Base-by-base conservation (phyloP, 1,140 invertebrate genomes). In the Dendroctonus ponderosae region DNA sequence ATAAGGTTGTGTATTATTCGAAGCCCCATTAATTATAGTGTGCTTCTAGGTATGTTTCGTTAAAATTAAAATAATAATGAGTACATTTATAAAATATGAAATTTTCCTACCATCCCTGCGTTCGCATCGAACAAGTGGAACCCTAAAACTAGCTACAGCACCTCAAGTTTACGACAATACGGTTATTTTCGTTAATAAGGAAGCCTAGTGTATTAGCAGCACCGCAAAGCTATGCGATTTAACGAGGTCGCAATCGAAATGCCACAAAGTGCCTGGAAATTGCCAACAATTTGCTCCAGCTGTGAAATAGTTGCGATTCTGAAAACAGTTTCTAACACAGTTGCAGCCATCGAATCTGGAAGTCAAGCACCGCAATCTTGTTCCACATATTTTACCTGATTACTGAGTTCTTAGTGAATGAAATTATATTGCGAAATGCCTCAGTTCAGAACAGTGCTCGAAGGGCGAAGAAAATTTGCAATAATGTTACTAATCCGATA, bases 261-360 rank as follows among this genome's bases (percentile, higher is more conserved):
- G 50, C 50, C 50, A 52, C 50, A 52, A 52, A 52, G 12, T 52
- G 50, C n/a, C 50, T n/a, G 50, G n/a, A 52, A 52, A 46, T 46
- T 46, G 43, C 43, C 43, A 11, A 12, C 43, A 11, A 46, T 46
- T 46, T 12, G 43, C 37, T 5, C n/a, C 50, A 52, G 50, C 50
- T 52, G 50, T n/a, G 50, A 52, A 52, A 52, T 46, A 46, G 43
- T 46, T 52, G 14, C 50, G 50, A 15, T n/a, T 26, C n/a, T 15
- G 43, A 46, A 46, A 46, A 46, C 43, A 46, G 43, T 46, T 46
- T 9, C 8, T 11, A 4, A 12, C 43, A 46, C 43, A 46, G 43
- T 46, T 46, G 43, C 8, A 46, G 43, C 8, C 43, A 46, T 46
- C 43, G 50, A 52, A 14, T 52, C 50, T 52, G 50, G 6, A 52